Conservation (phyloP, 2,888 invertebrate genomes). For the Serrognathus titanus region DNA sequence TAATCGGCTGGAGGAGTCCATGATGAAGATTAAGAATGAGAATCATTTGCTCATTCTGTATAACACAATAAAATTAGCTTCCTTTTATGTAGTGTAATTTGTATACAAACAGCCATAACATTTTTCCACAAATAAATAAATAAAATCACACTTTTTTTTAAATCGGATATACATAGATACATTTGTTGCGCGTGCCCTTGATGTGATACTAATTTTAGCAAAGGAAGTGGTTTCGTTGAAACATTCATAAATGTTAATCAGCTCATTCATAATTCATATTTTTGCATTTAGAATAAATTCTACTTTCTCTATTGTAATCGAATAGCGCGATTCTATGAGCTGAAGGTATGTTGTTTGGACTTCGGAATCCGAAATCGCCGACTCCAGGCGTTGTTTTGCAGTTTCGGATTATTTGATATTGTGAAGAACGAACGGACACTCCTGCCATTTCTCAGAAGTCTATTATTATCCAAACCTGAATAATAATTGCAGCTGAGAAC, state of each 20-base stretch:
- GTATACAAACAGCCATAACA: no score
- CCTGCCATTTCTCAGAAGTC: slow-evolving; percentile 17
- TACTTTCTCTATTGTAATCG: neutral
- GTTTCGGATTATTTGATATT: no score
- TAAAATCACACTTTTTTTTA: no score
- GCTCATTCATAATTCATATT: neutral
- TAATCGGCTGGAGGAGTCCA: slow-evolving; percentile 50
- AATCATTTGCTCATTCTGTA: no score
- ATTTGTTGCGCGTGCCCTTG: neutral
- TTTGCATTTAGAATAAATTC: neutral
- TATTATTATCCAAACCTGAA: slow-evolving; percentile 19
- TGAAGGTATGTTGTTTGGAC: neutral
- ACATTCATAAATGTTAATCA: neutral
- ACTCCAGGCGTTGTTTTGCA: no score
- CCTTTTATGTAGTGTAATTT: no score
- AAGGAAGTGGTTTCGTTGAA: neutral
- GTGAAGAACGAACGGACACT: no score
- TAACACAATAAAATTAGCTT: no score
- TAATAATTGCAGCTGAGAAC: slow-evolving; percentile 17
- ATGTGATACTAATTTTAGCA: neutral
- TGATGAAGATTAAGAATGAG: slow-evolving; percentile 54
- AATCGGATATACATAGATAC: no score
- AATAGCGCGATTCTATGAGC: neutral
- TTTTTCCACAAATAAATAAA: no score
- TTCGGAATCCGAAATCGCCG: no score